Base-by-base conservation (phyloP, 2,113 vertebrate species). In the Ia io region DNA sequence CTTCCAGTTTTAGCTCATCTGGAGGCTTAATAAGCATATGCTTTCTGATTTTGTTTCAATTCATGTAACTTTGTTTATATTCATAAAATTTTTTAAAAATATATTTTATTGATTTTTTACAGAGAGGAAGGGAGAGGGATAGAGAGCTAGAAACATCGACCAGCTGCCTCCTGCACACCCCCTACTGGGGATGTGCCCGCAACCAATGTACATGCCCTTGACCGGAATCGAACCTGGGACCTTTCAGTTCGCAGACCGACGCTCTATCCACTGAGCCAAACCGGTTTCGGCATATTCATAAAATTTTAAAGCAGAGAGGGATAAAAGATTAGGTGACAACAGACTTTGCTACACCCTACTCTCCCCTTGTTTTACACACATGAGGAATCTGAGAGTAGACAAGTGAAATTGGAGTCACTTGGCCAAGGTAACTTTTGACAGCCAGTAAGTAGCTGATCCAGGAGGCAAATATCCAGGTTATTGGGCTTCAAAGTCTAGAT, bases 1-100 rank as follows among this genome's bases (percentile, higher is more conserved):
- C 40, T 91, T 89, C 11, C 47, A 67, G 61, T 84, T 77, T 82
- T 91, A 7, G 76, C 79, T 92, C 74, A 47, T 89, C 59, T 97
- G 44, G 83, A 93, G 67, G 95, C 28, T 71, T 84, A 69, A 47
- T 8, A 91, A 35, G 18, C 23, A 23, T 89, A 49, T 47, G 63
- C 61, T 78, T 91, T 83, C 18, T 78, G 28, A 65, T 88, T 94
- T 78, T 84, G 35, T 90, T 93, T 85, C 44, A 32, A 42, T 71
- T 91, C 51, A 49, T 76, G 28, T 42, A 30, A 42, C n/a, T 74
- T 67, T 84, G 71, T 47, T 84, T 47, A 85, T 44, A 70, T 56
- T 79, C 59, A 63, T 71, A 78, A 61, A 74, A 71, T 37, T 77
- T 85, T 88, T 44, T n/a, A n/a, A n/a, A n/a, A n/a, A n/a, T n/a